Conservation (phyloP, 2,113 vertebrate genomes). For the Corythornis vintsioides region DNA sequence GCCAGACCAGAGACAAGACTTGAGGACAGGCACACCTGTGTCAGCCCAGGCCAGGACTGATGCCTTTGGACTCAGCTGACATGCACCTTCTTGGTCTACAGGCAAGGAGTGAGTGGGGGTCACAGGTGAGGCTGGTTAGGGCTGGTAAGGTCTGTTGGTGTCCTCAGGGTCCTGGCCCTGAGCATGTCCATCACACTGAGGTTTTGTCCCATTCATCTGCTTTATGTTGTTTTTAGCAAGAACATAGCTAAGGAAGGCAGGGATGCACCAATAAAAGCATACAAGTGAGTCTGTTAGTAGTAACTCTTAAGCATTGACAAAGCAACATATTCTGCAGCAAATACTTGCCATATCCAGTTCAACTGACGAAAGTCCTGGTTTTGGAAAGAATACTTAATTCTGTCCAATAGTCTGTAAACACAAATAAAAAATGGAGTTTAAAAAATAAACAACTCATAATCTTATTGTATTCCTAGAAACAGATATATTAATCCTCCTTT, state of each 20-base stretch:
- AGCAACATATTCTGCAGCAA: background rate
- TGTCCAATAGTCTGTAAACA: background rate
- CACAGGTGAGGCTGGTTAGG: background rate
- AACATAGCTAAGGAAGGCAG: background rate
- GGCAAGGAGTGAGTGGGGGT: background rate
- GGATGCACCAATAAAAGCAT: background rate
- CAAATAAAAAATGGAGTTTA: background rate
- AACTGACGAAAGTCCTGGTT: background rate
- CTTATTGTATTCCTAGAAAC: background rate
- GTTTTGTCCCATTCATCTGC: background rate
- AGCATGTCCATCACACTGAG: background rate
- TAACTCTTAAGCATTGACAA: background rate
- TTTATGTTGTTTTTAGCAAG: background rate
- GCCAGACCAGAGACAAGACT: background rate
- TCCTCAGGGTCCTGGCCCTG: background rate
- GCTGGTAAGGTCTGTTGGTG: background rate
- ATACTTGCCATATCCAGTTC: background rate
- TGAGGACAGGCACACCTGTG: background rate
- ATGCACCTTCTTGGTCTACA: background rate
- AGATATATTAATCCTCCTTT: background rate
- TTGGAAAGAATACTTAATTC: background rate
- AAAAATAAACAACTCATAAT: background rate
- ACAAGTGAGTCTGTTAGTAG: background rate
- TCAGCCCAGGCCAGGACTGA: background rate
- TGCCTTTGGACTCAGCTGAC: background rate